phyloP scores from a whole-genome alignment of 2,888 invertebrate genomes.

The Didymodactylos carnosus region DNA sequence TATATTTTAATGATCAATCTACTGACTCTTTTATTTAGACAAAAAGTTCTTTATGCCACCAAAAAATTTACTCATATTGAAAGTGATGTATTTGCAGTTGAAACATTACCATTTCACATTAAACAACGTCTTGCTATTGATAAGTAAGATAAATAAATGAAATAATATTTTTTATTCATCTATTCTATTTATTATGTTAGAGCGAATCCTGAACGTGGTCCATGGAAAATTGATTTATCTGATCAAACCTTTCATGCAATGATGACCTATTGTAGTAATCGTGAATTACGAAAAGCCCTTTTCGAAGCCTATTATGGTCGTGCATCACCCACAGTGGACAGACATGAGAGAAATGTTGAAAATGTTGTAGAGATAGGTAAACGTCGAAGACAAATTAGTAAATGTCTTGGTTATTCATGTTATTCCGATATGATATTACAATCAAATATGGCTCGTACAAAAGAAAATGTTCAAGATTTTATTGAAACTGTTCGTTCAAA shows the following conservation, averaged over 20 bases:
- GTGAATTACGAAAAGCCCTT: not conserved
- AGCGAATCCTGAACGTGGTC: constrained; percentile 8
- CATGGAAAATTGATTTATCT: constrained; percentile 7
- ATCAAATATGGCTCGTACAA: constrained; percentile 68
- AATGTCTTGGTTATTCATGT: constrained; percentile 54
- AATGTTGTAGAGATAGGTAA: not conserved
- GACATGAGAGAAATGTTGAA: not conserved
- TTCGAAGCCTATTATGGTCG: constrained; percentile 9
- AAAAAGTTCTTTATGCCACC: not conserved
- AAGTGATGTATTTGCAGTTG: not conserved
- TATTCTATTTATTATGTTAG: not conserved
- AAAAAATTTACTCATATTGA: not conserved
- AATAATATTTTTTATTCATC: too few species aligned
- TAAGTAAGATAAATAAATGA: not conserved
- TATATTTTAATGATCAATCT: not conserved
- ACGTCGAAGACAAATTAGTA: constrained; percentile 48
- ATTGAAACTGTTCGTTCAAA: constrained; percentile 40
- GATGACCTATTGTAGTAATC: constrained; percentile 6
- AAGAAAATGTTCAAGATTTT: constrained; percentile 52
- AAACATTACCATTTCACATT: not conserved
- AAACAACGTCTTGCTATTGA: not conserved
- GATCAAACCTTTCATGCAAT: constrained; percentile 8
- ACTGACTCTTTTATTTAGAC: not conserved
- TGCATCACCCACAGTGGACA: not conserved
- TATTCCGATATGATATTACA: constrained; percentile 72